Evolutionary conservation across 2,113 vertebrate genomes (phyloP), one percentile per base, ranked within the genome.

Genomic region (Nasalis larvatus): DNA sequence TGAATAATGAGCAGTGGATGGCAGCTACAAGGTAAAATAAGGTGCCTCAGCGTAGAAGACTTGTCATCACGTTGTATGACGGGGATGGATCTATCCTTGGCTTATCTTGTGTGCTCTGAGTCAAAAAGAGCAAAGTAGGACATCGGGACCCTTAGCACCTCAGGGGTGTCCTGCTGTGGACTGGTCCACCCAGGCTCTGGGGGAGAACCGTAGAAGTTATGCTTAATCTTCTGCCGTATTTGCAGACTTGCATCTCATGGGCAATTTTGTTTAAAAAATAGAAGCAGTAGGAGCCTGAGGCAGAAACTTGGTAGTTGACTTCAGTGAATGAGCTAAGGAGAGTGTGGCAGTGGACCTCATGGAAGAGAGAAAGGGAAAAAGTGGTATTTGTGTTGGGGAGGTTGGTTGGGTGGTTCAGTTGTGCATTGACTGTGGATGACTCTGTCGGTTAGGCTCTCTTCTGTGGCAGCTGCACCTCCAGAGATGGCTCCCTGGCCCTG

Each of bases 21-120:
- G 17, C 10, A 32, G 27, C 49, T 74, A 0, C 63, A 9, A 6
- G 35, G 27, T 8, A 25, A 80, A 4, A 17, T 17, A 21, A 11
- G 45, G 3, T 0, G 0, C 25, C 71, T 42, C 77, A 45, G 3
- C 0, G 0, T 21, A 49, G 54, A 27, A 69, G 10, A 35, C 27
- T 18, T 37, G n/a, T 27, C 81, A 23, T 35, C 49, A 20, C 17
- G 5, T 13, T 8, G 11, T 2, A 0, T 8, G 23, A 23, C 42
- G 25, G 4, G 49, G 27, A 14, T 8, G 17, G 60, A 4, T 27
- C 4, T 35, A 8, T 11, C 45, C 42, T 54, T 7, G 23, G 42
- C 8, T 76, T 58, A 9, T 4, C 1, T 27, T 58, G 8, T 0
- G 1, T 27, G 18, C 13, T 21, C 42, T 18, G 4, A 32, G 35